A percentile compares a stretch with the other conserved stretches of the same genome.
These are phyloP conservation scores for Aphidoletes aphidimyza DNA, from an alignment of 2,888 invertebrate species.

Conservation along the genomic window DNA sequence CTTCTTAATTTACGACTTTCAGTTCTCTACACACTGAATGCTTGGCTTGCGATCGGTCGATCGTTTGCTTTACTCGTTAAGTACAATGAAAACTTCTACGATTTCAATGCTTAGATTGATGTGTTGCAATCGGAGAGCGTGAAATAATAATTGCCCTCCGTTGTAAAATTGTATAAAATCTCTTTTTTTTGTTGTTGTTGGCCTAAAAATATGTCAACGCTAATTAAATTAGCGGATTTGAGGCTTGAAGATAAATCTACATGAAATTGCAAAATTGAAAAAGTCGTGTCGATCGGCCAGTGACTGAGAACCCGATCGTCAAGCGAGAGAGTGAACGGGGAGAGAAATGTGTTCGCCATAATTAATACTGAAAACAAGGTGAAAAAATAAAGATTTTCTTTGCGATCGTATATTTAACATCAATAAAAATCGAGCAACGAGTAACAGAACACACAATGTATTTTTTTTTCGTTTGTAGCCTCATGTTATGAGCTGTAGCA, in stretches of 20 bases:
- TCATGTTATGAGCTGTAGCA: not conserved
- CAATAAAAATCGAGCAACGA: conserved; percentile 14
- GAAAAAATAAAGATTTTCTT: conserved; percentile 6
- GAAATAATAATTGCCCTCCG: conserved; percentile 3
- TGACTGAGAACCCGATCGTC: no score
- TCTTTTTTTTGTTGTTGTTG: no score
- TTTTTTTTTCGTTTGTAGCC: no score
- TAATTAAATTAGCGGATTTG: conserved; percentile 17
- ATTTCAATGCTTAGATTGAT: conserved; percentile 29
- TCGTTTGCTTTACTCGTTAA: not conserved
- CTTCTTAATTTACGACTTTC: conserved; percentile 19
- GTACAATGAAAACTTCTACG: not conserved
- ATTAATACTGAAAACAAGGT: conserved; percentile 37
- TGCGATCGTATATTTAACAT: conserved; percentile 23
- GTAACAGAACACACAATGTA: not conserved
- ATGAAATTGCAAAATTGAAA: not conserved
- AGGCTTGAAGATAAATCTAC: not conserved
- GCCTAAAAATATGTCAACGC: conserved; percentile 31
- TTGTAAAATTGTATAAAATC: not conserved
- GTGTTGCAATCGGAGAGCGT: conserved; percentile 8
- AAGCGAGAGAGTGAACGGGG: not conserved
- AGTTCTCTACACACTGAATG: not conserved
- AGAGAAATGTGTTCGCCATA: not conserved
- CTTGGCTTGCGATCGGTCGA: no score
- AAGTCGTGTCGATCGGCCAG: no score